phyloP scores from a whole-genome alignment of 2,888 invertebrate species.

The Habroteleia sp. region DNA sequence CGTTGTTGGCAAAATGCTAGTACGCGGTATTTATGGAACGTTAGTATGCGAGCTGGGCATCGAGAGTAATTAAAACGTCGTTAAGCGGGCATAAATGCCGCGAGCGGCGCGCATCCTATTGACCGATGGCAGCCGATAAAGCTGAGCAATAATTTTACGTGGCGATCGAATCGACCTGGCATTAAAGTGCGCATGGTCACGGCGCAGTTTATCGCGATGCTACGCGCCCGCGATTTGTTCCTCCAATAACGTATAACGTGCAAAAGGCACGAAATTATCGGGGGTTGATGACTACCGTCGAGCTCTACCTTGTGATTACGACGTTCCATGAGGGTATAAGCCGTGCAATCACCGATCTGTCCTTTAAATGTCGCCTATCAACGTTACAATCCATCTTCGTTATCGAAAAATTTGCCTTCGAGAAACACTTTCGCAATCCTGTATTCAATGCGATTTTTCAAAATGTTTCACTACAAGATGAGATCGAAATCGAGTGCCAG shows the following conservation, averaged over 20 bases:
- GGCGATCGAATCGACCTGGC: slow-evolving; percentile 35
- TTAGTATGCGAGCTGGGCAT: slow-evolving; percentile 19
- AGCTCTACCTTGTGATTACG: slow-evolving; percentile 30
- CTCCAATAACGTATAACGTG: slow-evolving; percentile 53
- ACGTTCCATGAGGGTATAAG: slow-evolving; percentile 20
- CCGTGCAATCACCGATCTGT: slow-evolving; percentile 1
- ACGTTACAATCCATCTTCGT: slow-evolving; percentile 22
- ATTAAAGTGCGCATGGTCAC: slow-evolving; percentile 16
- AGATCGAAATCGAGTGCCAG: too few species aligned
- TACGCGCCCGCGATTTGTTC: slow-evolving; percentile 28
- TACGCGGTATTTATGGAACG: slow-evolving; percentile 18
- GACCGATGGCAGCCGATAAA: slow-evolving; percentile 35
- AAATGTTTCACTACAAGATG: too few species aligned
- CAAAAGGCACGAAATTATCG: slow-evolving; percentile 54
- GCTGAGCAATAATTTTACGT: slow-evolving; percentile 41
- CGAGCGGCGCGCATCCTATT: slow-evolving; percentile 17
- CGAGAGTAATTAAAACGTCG: slow-evolving; percentile 39
- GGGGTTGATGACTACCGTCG: slow-evolving; percentile 56
- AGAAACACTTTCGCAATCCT: slow-evolving; percentile 24
- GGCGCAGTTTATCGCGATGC: slow-evolving; percentile 36
- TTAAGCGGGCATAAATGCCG: slow-evolving; percentile 39
- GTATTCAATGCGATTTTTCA: too few species aligned
- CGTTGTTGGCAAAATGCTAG: slow-evolving; percentile 11
- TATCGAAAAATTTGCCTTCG: slow-evolving; percentile 2
- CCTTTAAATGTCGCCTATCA: slow-evolving; percentile 43